Base-by-base conservation (phyloP, 2,888 invertebrate species). In the Tetragonisca angustula region DNA sequence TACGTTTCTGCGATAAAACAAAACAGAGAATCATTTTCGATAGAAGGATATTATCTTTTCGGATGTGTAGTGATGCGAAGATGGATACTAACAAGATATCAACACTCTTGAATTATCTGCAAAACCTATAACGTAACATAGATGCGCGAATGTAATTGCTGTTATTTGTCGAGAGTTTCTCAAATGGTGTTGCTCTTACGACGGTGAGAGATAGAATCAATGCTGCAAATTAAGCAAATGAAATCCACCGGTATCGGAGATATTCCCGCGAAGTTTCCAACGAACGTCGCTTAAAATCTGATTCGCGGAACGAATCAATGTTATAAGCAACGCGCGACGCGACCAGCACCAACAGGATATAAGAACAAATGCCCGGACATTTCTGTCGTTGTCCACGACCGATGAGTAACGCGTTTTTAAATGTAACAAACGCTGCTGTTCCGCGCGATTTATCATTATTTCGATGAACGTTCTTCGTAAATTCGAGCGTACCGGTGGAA, bases 331-430 rank as follows among this genome's bases (percentile, higher is more conserved):
- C 64, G 69, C 27, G 68, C 27, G 49, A 21, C 24, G 4, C 21
- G 27, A 56, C 54, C 54, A 21, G 21, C 3, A 9, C 4, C 13
- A n/a, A 43, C 43, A 43, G 9, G 9, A n/a, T 71, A 52, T 80
- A 80, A 80, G 78, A 77, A 80, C 78, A 71, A 80, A 80, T 78
- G 27, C 50, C 32, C 70, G 59, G 59, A 65, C 52, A n/a, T 80
- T 77, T 56, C 65, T 71, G 78, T 71, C 65, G 36, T 43, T 27
- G 80, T 43, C 27, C 50, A 50, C 27, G 67, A 19, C 65, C 24
- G 76, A 77, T 77, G 80, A 80, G 56, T 65, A 77, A 77, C 80
- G 70, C 50, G 79, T 71, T 80, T 80, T 77, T 80, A 80, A 80
- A 77, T 50, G 77, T 70, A 65, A 80, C 79, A 68, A 76, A 77